Percentiles rank a stretch among this genome's conserved stretches.
These are phyloP conservation scores for Temnothorax unifasciatus DNA, from an alignment of 2,888 invertebrate species.

Conservation along the genomic window DNA sequence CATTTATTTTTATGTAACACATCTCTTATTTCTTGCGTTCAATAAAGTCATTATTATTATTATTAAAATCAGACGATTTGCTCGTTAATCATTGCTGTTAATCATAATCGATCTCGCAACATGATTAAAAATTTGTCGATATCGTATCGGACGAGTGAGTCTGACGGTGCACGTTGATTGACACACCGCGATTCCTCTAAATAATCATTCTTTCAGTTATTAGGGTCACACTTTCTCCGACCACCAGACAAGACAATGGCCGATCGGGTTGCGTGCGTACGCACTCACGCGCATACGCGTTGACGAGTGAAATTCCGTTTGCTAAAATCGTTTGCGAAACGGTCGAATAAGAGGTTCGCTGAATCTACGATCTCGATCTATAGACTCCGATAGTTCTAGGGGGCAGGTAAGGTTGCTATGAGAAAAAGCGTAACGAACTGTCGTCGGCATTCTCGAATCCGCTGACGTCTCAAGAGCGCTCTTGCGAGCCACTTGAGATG, in stretches of 20 bases:
- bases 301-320: slow-evolving; percentile 71
- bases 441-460: slow-evolving; percentile 38
- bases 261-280: slow-evolving; percentile 65
- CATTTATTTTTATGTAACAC: too few relatives aligned
- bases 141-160: slow-evolving; percentile 67
- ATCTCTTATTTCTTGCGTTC: not conserved
- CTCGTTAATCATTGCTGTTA: not conserved
- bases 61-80: not conserved
- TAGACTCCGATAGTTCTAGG: slow-evolving; percentile 15
- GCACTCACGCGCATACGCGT: slow-evolving; percentile 65
- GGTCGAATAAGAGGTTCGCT: slow-evolving; percentile 25
- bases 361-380: slow-evolving; percentile 20
- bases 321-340: slow-evolving; percentile 69
- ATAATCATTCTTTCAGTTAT: slow-evolving; percentile 81
- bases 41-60: not conserved
- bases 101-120: not conserved
- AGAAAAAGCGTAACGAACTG: slow-evolving; percentile 42
- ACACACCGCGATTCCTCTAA: slow-evolving; percentile 78
- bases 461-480: slow-evolving; percentile 41
- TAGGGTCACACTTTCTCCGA: slow-evolving; percentile 84
- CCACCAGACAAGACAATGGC: slow-evolving; percentile 72
- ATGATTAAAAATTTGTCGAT: slow-evolving; percentile 31
- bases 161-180: slow-evolving; percentile 77
- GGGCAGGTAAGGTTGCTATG: slow-evolving; percentile 3
- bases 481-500: slow-evolving; percentile 41